phyloP scores from a whole-genome alignment of 2,797 vertebrate genomes.

The Hyperoplus lanceolatus region DNA sequence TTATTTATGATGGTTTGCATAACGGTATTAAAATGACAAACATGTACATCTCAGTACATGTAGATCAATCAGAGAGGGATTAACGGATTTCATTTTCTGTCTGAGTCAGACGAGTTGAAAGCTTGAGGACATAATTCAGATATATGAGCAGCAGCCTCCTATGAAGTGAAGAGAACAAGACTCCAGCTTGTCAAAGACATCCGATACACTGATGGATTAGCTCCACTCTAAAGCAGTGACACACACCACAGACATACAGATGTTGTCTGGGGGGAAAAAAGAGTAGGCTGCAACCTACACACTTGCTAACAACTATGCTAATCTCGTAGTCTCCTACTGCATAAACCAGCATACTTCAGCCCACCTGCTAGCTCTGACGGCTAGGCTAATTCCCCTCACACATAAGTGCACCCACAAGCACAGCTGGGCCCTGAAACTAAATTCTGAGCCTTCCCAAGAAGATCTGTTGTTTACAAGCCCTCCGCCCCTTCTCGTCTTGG shows the following conservation, averaged over 20 bases:
- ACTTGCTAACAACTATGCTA: constrained; percentile 39
- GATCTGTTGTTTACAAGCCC: constrained; percentile 11
- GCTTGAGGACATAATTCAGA: constrained; percentile 29
- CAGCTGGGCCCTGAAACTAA: constrained; percentile 25
- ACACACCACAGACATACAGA: constrained; percentile 28
- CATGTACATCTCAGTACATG: constrained; percentile 2
- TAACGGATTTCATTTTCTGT: constrained; percentile 37
- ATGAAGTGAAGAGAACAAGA: constrained; percentile 37
- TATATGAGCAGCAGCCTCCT: constrained; percentile 21
- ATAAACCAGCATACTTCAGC: constrained; percentile 48
- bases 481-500: constrained; percentile 24
- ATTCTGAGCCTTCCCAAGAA: constrained; percentile 20
- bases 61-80: constrained; percentile 10
- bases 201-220: constrained; percentile 48
- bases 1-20: neutral
- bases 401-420: constrained; percentile 33
- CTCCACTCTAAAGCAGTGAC: constrained; percentile 29
- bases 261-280: constrained; percentile 34
- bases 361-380: constrained; percentile 49
- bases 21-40: constrained; percentile 5
- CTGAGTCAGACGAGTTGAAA: constrained; percentile 21
- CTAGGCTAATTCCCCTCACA: constrained; percentile 41
- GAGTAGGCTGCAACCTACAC: constrained; percentile 51
- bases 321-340: constrained; percentile 51
- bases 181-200: constrained; percentile 49